phyloP scores from a whole-genome alignment of 2,113 vertebrate species.

The Stictonetta naevosa region DNA sequence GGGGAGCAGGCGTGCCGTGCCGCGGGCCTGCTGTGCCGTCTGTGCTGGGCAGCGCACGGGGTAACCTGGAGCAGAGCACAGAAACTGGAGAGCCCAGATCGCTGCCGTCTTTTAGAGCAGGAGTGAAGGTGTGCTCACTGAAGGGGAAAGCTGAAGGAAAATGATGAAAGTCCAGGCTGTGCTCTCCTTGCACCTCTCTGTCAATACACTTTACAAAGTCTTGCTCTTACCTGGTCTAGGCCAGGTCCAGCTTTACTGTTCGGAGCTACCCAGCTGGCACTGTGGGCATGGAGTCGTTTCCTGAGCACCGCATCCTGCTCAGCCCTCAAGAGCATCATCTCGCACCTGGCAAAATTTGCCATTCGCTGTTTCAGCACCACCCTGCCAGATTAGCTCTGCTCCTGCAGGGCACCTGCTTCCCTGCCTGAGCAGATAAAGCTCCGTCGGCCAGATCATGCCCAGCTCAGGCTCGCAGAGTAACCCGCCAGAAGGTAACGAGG shows the following conservation, averaged over 20 bases:
- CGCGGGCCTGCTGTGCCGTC: neutral
- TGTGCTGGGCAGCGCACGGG: neutral
- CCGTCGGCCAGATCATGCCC: neutral
- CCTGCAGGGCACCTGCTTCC: neutral
- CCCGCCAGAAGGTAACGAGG: neutral
- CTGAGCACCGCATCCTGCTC: neutral
- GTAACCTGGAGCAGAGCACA: neutral
- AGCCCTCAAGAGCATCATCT: neutral
- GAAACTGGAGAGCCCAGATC: neutral
- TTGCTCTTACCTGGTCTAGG: neutral
- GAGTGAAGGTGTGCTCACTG: neutral
- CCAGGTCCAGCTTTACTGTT: neutral
- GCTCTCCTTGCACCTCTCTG: neutral
- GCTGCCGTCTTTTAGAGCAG: neutral
- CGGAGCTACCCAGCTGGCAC: neutral
- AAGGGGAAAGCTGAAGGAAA: neutral
- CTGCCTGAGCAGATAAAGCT: constrained; percentile 29
- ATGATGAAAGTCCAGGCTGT: neutral
- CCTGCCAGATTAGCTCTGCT: neutral
- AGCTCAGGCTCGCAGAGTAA: neutral
- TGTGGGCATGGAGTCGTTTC: neutral
- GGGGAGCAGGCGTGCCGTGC: neutral
- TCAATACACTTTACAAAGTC: neutral
- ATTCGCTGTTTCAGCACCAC: neutral
- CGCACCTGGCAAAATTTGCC: neutral